These are phyloP conservation scores for Piliocolobus tephrosceles DNA, from an alignment of 2,113 vertebrate species.

Conservation along the genomic window DNA sequence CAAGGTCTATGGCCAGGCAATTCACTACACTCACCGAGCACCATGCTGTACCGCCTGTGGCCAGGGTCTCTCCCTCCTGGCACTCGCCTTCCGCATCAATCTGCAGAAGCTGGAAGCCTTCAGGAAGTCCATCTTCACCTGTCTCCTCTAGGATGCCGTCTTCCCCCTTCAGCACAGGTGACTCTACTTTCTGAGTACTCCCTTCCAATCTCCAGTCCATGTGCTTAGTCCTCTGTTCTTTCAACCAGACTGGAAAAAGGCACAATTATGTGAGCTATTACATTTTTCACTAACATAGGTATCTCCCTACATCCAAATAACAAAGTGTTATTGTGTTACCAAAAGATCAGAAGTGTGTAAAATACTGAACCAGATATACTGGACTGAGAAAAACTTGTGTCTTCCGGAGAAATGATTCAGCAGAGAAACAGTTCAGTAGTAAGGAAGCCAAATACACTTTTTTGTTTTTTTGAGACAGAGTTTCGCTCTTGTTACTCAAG, in stretches of 20 bases:
- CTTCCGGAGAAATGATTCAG: constrained; percentile 9
- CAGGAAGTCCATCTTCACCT: constrained; percentile 67
- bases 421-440: not conserved
- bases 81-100: constrained; percentile 82
- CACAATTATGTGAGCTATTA: not conserved
- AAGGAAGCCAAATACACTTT: not conserved
- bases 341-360: not conserved
- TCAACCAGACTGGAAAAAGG: not conserved
- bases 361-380: not conserved
- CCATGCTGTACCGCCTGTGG: not conserved
- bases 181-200: not conserved
- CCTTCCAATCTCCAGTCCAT: constrained; percentile 57
- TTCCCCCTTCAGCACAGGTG: not conserved
- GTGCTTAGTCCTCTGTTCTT: not conserved
- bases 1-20: not conserved
- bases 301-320: not conserved
- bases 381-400: not conserved
- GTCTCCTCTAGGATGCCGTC: not conserved
- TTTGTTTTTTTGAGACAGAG: too few relatives aligned
- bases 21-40: constrained; percentile 83
- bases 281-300: not conserved
- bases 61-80: not conserved
- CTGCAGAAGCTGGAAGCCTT: constrained; percentile 83
- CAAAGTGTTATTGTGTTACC: not conserved
- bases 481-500: too few relatives aligned